Evolutionary conservation across 2,888 invertebrate genomes (phyloP).

Genomic region (Leistus spinibarbis): DNA sequence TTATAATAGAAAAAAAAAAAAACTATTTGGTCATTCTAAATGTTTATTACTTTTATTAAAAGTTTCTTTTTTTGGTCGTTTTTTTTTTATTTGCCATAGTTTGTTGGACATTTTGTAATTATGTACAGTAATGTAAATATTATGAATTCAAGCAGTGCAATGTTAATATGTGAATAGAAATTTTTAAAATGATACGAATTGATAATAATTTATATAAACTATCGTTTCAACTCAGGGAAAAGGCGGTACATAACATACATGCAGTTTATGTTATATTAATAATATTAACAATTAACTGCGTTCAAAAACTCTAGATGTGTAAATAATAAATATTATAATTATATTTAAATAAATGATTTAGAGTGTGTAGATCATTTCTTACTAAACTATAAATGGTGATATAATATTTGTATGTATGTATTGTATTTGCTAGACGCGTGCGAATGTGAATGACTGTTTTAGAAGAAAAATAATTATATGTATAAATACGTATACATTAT

Average conservation of each 20-base stretch:
- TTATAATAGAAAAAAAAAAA: too few species aligned
- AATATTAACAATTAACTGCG: not conserved
- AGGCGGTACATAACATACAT: conserved; percentile 31
- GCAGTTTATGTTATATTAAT: conserved; percentile 15
- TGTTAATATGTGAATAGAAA: not conserved
- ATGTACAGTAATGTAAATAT: not conserved
- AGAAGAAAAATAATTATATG: conserved; percentile 6
- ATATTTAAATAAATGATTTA: too few species aligned
- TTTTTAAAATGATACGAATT: conserved; percentile 36
- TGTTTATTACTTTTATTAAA: conserved; percentile 32
- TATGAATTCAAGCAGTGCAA: conserved; percentile 21
- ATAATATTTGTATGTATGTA: not conserved
- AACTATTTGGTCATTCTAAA: conserved; percentile 30
- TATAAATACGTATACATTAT: conserved; percentile 24
- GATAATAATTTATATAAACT: conserved; percentile 31
- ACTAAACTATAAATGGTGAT: conserved; percentile 10
- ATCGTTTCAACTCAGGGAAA: conserved; percentile 38
- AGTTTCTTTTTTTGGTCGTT: not conserved
- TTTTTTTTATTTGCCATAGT: conserved; percentile 26
- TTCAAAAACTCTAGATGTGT: conserved; percentile 23
- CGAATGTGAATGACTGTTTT: conserved; percentile 12
- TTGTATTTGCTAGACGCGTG: not conserved
- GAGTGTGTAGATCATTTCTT: conserved; percentile 32
- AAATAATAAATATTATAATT: conserved; percentile 30
- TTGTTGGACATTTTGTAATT: conserved; percentile 9